Conservation (phyloP, 2,797 vertebrate genomes). For the Phaenicophaeus curvirostris region DNA sequence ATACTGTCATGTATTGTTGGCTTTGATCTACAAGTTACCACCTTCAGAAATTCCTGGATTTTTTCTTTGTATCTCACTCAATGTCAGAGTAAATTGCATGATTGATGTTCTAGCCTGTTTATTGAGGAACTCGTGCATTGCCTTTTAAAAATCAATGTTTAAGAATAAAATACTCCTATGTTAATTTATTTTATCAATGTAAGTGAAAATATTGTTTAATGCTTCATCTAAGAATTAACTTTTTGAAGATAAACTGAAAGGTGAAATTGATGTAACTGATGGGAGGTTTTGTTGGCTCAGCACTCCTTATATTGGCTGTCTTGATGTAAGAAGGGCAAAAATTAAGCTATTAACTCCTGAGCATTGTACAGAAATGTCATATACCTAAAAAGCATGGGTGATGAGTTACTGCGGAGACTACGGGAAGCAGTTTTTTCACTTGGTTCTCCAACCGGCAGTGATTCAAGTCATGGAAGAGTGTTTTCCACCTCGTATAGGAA, state of each 20-base stretch:
- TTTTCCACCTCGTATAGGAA: neutral
- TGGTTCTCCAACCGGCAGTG: neutral
- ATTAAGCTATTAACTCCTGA: neutral
- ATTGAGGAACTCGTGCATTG: conserved; percentile 34
- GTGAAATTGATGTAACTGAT: neutral
- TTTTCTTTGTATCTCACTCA: conserved; percentile 3
- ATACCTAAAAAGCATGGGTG: neutral
- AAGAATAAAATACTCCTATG: conserved; percentile 31
- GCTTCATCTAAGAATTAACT: conserved; percentile 19
- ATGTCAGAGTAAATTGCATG: conserved; percentile 69
- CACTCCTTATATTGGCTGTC: neutral
- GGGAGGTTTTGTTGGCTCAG: neutral
- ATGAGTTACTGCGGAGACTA: neutral
- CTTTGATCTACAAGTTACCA: conserved; percentile 45
- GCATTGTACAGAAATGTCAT: neutral
- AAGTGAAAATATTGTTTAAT: neutral
- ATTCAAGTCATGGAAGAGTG: neutral
- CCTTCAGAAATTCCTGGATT: conserved; percentile 25
- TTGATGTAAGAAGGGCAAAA: neutral
- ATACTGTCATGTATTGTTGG: neutral
- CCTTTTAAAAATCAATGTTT: conserved; percentile 62
- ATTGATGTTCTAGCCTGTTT: conserved; percentile 54
- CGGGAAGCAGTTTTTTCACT: neutral
- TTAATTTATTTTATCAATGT: conserved; percentile 41
- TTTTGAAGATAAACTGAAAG: neutral